Evolutionary conservation across 92 coral and sea anemone genomes (phyloP).

Genomic region (Phenganax subtilis): DNA sequence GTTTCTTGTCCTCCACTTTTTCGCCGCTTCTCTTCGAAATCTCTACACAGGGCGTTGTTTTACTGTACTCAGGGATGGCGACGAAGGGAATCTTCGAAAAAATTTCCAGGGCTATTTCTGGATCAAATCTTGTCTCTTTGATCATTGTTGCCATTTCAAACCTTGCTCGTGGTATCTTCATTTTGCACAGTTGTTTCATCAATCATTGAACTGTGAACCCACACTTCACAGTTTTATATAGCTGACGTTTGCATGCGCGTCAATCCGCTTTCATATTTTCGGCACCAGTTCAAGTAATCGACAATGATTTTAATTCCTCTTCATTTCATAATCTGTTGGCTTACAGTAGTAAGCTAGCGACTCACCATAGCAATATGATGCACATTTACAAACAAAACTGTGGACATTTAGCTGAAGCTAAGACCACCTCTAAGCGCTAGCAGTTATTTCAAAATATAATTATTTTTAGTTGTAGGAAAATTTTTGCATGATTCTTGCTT

Average conservation of each 20-base stretch:
- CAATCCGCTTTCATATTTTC: conserved; percentile 5
- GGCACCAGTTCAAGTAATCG: conserved; percentile 27
- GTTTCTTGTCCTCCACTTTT: conserved; percentile 5
- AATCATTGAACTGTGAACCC: not conserved
- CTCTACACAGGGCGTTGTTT: not conserved
- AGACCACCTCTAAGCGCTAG: not conserved
- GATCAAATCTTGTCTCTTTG: not conserved
- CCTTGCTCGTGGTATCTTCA: conserved; percentile 21
- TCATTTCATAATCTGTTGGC: conserved; percentile 22
- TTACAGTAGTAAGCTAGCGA: not conserved
- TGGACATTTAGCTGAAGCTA: not conserved
- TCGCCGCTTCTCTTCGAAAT: not conserved
- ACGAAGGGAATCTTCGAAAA: not conserved
- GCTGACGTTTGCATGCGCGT: conserved; percentile 10
- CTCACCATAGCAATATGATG: conserved; percentile 22
- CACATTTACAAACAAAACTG: conserved; percentile 20
- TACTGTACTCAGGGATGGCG: not conserved
- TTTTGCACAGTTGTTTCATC: not conserved
- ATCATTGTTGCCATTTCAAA: conserved; percentile 3
- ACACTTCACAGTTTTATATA: not conserved
- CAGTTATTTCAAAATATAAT: not conserved
- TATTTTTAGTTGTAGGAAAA: not conserved
- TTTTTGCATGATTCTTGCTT: not conserved
- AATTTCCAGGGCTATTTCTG: not conserved
- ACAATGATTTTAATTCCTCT: conserved; percentile 24